Percentiles rank a stretch among this genome's conserved stretches.
Evolutionary conservation across 2,888 invertebrate genomes (phyloP).

Genomic region (Toxonevra muliebris): DNA sequence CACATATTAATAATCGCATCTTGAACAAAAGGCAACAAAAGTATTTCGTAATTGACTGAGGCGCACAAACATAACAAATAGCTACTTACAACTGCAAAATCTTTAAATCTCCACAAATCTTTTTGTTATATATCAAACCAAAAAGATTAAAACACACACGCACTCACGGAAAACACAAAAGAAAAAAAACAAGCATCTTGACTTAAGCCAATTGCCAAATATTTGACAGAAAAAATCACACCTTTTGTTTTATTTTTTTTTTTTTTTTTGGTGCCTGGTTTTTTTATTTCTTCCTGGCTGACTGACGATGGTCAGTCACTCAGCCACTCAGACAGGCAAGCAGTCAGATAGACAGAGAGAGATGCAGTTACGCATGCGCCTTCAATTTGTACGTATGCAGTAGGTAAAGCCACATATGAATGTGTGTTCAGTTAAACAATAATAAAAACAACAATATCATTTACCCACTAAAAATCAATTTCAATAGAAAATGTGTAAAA

Average conservation of each 20-base stretch:
- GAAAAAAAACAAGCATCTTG: conserved; percentile 34
- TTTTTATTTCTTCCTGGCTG: too few relatives aligned
- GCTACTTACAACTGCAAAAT: background rate
- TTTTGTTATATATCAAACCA: conserved; percentile 15
- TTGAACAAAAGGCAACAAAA: conserved; percentile 32
- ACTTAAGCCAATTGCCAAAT: conserved; percentile 38
- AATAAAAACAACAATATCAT: conserved; percentile 10
- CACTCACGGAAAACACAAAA: conserved; percentile 16
- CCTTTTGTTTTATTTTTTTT: conserved; percentile 17
- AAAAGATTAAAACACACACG: background rate
- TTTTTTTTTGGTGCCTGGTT: too few relatives aligned
- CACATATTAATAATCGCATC: conserved; percentile 31
- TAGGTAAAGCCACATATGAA: conserved; percentile 1
- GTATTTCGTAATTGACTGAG: conserved; percentile 37
- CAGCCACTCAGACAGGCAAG: conserved; percentile 18
- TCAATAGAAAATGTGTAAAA: background rate
- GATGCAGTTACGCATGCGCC: conserved; percentile 28
- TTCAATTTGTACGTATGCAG: conserved; percentile 22
- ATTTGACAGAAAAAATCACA: conserved; percentile 27
- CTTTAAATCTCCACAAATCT: background rate
- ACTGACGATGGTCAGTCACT: background rate
- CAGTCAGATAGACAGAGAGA: background rate
- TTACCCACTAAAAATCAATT: background rate
- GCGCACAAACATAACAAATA: background rate
- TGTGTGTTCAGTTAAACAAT: conserved; percentile 8